These are phyloP conservation scores for Tineola bisselliella DNA, from an alignment of 2,888 invertebrate species.

Conservation along the genomic window DNA sequence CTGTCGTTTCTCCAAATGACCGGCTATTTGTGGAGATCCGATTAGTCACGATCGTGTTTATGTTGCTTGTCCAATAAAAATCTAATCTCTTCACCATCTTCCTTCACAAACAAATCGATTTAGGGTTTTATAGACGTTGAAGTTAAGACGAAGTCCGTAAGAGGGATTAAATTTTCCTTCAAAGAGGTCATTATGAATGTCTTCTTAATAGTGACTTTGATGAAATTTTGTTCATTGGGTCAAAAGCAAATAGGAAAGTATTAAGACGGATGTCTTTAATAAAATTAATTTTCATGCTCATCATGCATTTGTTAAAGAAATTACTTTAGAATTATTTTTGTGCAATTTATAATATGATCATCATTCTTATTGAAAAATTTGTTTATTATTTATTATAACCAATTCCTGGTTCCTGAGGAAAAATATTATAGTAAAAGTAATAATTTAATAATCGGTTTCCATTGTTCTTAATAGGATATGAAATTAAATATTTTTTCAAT, in stretches of 20 bases:
- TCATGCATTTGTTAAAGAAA: too few relatives aligned
- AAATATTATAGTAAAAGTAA: too few relatives aligned
- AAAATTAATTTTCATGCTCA: not conserved
- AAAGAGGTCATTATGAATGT: slow-evolving; percentile 43
- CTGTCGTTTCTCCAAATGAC: slow-evolving; percentile 60
- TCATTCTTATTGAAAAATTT: too few relatives aligned
- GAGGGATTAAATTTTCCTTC: slow-evolving; percentile 49
- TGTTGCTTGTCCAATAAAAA: slow-evolving; percentile 50
- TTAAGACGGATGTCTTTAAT: not conserved
- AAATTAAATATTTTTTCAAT: not conserved
- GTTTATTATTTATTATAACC: too few relatives aligned
- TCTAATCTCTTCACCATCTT: slow-evolving; percentile 43
- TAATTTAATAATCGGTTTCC: too few relatives aligned
- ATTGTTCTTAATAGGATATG: not conserved
- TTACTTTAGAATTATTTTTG: too few relatives aligned
- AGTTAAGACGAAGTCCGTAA: slow-evolving; percentile 19
- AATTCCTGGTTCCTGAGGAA: too few relatives aligned
- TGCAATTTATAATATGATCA: too few relatives aligned
- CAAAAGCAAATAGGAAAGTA: not conserved
- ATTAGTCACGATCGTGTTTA: slow-evolving; percentile 65
- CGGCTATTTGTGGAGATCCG: slow-evolving; percentile 61
- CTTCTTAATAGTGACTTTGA: slow-evolving; percentile 37
- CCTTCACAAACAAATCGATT: slow-evolving; percentile 22
- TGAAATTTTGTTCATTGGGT: slow-evolving; percentile 31
- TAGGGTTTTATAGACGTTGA: slow-evolving; percentile 25